Evolutionary conservation across 1,140 invertebrate genomes (phyloP), one percentile per base, ranked within the genome.

Genomic region (Ganaspis sp.): DNA sequence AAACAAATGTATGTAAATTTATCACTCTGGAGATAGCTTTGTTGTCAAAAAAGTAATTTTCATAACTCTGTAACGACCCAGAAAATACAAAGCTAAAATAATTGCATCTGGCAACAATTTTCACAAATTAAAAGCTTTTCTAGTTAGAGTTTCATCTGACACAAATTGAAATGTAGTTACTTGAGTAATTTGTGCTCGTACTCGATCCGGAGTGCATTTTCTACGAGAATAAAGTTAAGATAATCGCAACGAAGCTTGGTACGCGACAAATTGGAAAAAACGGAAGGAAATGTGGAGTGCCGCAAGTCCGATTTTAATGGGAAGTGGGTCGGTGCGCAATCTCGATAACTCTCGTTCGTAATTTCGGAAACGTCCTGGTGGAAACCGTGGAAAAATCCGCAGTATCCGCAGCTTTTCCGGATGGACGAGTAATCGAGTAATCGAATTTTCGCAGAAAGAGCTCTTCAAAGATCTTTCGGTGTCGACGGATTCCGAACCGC

Each of bases 331-430:
- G 53, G 19, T 58, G 53, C 53, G 53, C 53, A 58, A 58, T 58
- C 53, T 58, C 53, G 53, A 58, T 58, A 58, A 58, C 53, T 58
- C 53, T 58, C 53, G 53, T 58, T 58, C 53, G 53, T 58, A 58
- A 58, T 58, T 58, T 58, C 53, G 53, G 53, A 23, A 58, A 58
- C 53, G 53, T 58, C 53, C 53, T 58, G 19, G 19, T 58, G 19
- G 53, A 58, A 58, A 58, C 21, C 53, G 53, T 58, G 53, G 53
- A 58, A 58, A 58, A 58, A 58, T 58, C 53, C 53, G 53, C 53
- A 58, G 53, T 58, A 58, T 58, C 21, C 53, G 53, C 53, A 58
- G 53, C 53, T 58, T 58, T 58, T 58, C 53, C 53, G 53, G 53
- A 58, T 58, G 53, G 53, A 58, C 53, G 53, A 23, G 53, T 58